Evolutionary conservation across 2,797 vertebrate species (phyloP).

Genomic region (Ptychobarbus kaznakovi): DNA sequence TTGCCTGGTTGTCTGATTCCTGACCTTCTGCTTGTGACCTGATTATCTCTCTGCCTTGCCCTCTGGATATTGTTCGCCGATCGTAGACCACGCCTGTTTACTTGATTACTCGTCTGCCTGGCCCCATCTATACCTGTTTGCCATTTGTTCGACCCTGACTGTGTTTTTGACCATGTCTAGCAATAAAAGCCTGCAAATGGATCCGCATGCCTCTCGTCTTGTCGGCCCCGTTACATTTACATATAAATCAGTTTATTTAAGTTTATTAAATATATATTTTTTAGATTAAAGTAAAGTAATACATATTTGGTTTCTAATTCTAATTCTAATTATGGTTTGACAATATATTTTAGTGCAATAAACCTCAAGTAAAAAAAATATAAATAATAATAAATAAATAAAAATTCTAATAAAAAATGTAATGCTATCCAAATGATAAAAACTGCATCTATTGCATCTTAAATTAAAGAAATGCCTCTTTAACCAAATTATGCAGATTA

Average conservation of each 20-base stretch:
- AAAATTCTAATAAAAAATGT: slow-evolving; percentile 49
- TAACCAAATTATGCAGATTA: slow-evolving; percentile 38
- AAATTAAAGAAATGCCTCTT: slow-evolving; percentile 49
- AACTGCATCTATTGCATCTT: slow-evolving; percentile 30
- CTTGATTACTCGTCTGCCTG: too few species aligned
- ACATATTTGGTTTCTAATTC: not conserved
- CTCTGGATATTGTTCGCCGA: too few species aligned
- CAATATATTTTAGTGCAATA: slow-evolving; percentile 44
- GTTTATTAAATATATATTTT: not conserved
- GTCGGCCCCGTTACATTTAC: too few species aligned
- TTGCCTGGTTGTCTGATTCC: too few species aligned
- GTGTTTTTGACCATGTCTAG: too few species aligned
- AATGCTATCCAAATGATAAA: slow-evolving; percentile 47
- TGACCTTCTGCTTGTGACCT: too few species aligned
- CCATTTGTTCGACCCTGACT: too few species aligned
- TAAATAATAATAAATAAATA: slow-evolving; percentile 26
- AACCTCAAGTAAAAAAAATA: not conserved
- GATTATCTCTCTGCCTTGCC: too few species aligned
- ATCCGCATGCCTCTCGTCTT: too few species aligned
- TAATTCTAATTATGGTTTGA: not conserved
- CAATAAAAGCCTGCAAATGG: too few species aligned
- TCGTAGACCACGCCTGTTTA: too few species aligned
- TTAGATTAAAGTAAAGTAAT: not conserved
- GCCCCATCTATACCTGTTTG: too few species aligned
- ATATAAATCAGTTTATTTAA: not conserved